Evolutionary conservation across 2,113 vertebrate genomes (phyloP).

Genomic region (Ceratotherium simum): DNA sequence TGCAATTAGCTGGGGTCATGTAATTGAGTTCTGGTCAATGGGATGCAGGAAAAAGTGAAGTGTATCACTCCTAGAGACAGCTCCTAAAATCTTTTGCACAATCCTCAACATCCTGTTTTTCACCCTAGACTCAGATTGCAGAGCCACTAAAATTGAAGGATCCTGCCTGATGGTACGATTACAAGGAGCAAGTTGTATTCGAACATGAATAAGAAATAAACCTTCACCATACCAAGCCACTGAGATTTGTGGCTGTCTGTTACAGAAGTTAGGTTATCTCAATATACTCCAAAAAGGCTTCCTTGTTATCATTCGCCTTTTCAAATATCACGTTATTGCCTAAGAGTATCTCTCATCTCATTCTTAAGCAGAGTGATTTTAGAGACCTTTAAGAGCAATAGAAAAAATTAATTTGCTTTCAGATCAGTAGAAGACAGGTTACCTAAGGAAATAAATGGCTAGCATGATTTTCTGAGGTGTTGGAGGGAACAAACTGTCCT

Average conservation of each 20-base stretch:
- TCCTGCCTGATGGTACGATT: not conserved
- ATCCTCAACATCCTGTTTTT: not conserved
- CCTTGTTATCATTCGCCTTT: constrained; percentile 9
- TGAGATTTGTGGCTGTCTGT: not conserved
- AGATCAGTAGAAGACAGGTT: constrained; percentile 20
- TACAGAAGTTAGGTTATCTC: not conserved
- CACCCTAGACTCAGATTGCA: not conserved
- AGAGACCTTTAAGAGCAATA: not conserved
- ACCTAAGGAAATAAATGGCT: not conserved
- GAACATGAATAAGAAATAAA: constrained; percentile 14
- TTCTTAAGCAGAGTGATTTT: constrained; percentile 36
- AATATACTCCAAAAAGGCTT: not conserved
- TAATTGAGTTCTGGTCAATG: not conserved
- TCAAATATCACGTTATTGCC: not conserved
- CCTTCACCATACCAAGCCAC: not conserved
- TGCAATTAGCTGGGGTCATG: not conserved
- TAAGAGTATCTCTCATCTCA: not conserved
- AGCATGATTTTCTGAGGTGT: not conserved
- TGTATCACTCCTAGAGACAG: not conserved
- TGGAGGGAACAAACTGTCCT: not conserved
- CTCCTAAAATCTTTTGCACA: not conserved
- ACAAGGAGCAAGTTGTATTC: not conserved
- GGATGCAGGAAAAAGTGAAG: not conserved
- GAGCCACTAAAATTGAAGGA: not conserved
- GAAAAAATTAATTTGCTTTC: not conserved